phyloP scores from a whole-genome alignment of 2,113 vertebrate species.

The Odocoileus virginianus region DNA sequence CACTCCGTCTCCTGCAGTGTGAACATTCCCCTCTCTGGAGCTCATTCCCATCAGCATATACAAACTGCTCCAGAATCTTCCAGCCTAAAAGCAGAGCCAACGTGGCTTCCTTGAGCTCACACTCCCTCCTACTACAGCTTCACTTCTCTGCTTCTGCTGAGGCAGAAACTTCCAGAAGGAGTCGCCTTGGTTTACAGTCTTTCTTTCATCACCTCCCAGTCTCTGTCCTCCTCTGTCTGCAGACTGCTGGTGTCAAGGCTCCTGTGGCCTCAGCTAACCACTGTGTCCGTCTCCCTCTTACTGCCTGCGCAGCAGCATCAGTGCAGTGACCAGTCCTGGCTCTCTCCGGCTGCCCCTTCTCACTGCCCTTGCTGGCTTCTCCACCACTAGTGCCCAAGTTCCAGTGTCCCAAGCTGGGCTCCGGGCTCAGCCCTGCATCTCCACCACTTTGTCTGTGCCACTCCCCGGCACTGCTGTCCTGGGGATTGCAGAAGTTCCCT shows the following conservation, averaged over 20 bases:
- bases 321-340: background rate
- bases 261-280: accelerated
- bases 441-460: background rate
- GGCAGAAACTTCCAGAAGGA: background rate
- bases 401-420: background rate
- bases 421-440: background rate
- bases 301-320: accelerated
- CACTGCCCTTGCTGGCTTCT: accelerated
- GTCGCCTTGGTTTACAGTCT: background rate
- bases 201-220: background rate
- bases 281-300: accelerated
- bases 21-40: background rate
- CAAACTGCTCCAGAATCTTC: background rate
- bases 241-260: background rate
- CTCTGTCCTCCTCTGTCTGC: background rate
- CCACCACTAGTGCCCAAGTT: background rate
- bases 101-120: background rate
- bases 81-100: background rate
- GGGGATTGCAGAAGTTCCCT: too few species aligned
- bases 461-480: accelerated
- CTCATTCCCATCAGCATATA: background rate
- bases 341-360: background rate
- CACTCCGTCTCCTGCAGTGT: background rate
- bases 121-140: background rate
- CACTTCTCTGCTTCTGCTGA: background rate